Evolutionary conservation across 2,113 vertebrate species (phyloP).

Genomic region (Callipepla californica): DNA sequence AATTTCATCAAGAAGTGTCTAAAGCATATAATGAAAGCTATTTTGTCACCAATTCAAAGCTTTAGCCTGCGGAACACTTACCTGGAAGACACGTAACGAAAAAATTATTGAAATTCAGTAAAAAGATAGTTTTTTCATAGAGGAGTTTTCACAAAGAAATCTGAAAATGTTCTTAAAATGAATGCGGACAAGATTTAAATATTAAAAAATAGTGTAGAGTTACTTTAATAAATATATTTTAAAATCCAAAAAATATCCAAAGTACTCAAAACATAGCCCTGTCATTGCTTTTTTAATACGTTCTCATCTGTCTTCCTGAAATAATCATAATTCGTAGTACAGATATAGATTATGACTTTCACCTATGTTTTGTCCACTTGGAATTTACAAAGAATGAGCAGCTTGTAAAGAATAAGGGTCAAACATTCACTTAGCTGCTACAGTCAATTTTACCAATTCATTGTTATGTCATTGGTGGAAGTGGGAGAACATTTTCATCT

Average conservation of each 20-base stretch:
- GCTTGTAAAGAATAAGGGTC: background rate
- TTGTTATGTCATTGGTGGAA: background rate
- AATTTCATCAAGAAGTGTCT: conserved; percentile 36
- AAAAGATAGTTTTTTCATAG: background rate
- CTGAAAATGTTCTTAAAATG: background rate
- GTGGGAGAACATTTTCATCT: background rate
- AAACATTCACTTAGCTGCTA: background rate
- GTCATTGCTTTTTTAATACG: background rate
- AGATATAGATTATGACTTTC: background rate
- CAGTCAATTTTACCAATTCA: background rate
- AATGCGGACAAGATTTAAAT: background rate
- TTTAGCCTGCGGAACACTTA: conserved; percentile 29
- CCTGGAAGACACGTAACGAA: background rate
- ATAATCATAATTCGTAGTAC: background rate
- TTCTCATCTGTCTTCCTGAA: background rate
- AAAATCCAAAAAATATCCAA: too few relatives aligned
- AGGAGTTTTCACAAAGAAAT: background rate
- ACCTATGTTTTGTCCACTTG: background rate
- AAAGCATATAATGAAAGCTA: conserved; percentile 57
- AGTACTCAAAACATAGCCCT: background rate
- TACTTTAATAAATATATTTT: background rate
- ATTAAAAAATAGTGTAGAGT: background rate
- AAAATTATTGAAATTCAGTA: background rate
- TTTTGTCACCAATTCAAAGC: background rate
- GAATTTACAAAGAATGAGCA: background rate